Conservation (phyloP, 2,113 vertebrate genomes). For the Tachysurus vachellii region DNA sequence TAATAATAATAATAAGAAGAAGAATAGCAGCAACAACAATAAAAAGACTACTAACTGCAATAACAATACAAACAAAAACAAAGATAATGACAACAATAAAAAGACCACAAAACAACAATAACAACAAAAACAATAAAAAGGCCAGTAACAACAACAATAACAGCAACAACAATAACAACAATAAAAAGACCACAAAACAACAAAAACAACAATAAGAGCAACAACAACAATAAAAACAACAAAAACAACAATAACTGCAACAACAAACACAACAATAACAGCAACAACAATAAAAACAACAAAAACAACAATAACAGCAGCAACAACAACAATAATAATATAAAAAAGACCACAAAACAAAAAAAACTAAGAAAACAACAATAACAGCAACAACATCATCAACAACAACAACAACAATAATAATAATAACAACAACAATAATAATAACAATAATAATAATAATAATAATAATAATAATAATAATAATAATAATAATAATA, state of each 20-base stretch:
- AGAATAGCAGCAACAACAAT: not conserved
- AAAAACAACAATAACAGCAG: not conserved
- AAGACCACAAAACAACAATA: too few species aligned
- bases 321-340: not conserved
- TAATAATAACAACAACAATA: not conserved
- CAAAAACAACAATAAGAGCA: too few species aligned
- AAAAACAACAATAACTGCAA: too few species aligned
- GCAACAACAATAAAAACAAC: not conserved
- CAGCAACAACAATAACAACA: too few species aligned
- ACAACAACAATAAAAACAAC: too few species aligned
- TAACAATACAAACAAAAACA: not conserved
- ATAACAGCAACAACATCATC: too few species aligned
- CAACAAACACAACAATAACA: not conserved
- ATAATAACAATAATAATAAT: not conserved
- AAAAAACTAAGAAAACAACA: too few species aligned
- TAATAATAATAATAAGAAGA: not conserved
- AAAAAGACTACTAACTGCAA: not conserved
- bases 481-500: too few species aligned
- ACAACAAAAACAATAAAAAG: not conserved
- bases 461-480: not conserved
- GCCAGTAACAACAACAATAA: too few species aligned
- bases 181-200: too few species aligned
- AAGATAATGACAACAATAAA: not conserved
- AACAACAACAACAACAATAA: not conserved
- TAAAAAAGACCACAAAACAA: too few species aligned